Conservation (phyloP, 2,797 vertebrate genomes). For the Lacerta agilis region DNA sequence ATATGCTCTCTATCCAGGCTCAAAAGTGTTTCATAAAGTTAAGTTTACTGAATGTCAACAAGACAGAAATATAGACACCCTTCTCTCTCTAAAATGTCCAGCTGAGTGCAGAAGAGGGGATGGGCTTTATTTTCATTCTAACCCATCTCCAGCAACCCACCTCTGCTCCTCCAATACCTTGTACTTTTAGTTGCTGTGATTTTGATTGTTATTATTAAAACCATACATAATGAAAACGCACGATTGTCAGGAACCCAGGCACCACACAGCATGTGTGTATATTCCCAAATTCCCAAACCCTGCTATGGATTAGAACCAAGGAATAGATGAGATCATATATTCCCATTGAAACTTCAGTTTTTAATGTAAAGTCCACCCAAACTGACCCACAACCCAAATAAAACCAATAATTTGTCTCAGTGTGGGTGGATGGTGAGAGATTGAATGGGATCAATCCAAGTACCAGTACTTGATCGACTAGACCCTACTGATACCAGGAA, state of each 20-base stretch:
- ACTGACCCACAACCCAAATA: not conserved
- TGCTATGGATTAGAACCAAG: not conserved
- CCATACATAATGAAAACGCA: not conserved
- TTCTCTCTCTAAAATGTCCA: not conserved
- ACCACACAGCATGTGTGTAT: too few relatives aligned
- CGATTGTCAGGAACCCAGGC: not conserved
- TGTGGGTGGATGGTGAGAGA: too few relatives aligned
- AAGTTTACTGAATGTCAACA: slow-evolving; percentile 6
- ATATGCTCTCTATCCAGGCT: fast-evolving
- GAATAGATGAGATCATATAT: not conserved
- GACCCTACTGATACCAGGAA: not conserved
- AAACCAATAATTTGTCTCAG: not conserved
- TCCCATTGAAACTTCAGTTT: too few relatives aligned
- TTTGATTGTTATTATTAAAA: not conserved
- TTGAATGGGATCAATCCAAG: not conserved
- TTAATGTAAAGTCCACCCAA: too few relatives aligned
- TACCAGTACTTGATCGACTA: not conserved
- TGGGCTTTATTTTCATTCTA: not conserved
- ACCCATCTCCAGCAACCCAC: not conserved
- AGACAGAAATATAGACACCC: not conserved
- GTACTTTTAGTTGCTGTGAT: not conserved
- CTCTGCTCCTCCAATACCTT: not conserved
- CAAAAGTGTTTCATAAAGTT: not conserved
- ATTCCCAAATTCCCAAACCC: not conserved
- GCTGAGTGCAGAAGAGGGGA: not conserved